phyloP scores from a whole-genome alignment of 1,140 invertebrate species.

The Monomorium pharaonis region DNA sequence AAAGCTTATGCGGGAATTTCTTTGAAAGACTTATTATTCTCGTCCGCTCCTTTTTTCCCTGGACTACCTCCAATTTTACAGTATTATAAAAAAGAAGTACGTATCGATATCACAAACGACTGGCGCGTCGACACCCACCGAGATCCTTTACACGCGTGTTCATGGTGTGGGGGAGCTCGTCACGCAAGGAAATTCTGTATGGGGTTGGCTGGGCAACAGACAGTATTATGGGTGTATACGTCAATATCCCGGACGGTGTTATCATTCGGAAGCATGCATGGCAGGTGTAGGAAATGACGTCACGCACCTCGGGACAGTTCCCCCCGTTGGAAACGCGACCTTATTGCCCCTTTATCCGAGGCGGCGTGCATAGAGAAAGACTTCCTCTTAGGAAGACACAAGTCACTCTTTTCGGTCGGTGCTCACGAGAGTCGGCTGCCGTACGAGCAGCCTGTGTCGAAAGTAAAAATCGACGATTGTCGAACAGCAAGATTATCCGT shows the following conservation, averaged over 20 bases:
- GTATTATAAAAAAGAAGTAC: not conserved
- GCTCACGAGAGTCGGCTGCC: not conserved
- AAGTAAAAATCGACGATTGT: slow-evolving; percentile 20
- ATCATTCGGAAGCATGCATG: slow-evolving; percentile 84
- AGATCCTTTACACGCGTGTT: slow-evolving; percentile 19
- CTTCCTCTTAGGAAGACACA: slow-evolving; percentile 47
- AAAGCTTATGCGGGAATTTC: not conserved
- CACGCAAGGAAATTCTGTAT: slow-evolving; percentile 81
- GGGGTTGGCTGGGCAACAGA: slow-evolving; percentile 76
- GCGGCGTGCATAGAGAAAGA: slow-evolving; percentile 66
- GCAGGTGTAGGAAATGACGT: slow-evolving; percentile 85
- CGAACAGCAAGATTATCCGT: slow-evolving; percentile 34
- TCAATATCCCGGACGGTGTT: slow-evolving; percentile 78
- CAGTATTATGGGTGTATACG: slow-evolving; percentile 72
- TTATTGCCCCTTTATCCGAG: slow-evolving; percentile 63
- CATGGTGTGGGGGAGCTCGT: slow-evolving; percentile 74
- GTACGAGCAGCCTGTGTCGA: slow-evolving; percentile 5
- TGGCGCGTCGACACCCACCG: not conserved
- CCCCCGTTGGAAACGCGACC: slow-evolving; percentile 71
- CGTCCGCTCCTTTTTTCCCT: not conserved
- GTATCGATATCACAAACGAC: not conserved
- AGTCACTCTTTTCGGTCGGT: not conserved
- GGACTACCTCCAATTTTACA: not conserved
- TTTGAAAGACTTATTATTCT: not conserved
- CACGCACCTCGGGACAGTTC: slow-evolving; percentile 72